Conservation (phyloP, 1,140 invertebrate genomes). For the Dendrolimus punctatus region DNA sequence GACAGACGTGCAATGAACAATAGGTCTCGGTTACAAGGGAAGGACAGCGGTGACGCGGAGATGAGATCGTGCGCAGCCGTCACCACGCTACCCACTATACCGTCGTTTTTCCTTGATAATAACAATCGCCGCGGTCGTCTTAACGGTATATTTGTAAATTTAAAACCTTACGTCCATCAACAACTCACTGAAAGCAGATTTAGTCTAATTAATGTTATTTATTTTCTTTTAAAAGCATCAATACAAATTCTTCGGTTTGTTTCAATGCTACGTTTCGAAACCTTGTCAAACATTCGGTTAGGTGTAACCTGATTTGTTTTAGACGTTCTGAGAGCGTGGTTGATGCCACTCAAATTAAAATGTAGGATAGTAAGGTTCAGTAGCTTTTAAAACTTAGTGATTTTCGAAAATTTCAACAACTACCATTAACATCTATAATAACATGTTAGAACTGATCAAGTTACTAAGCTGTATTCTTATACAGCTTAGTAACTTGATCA, state of each 20-base stretch:
- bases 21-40: conserved; percentile 49
- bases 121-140: background rate
- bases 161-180: conserved; percentile 9
- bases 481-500: no score
- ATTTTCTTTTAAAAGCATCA: conserved; percentile 3
- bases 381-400: no score
- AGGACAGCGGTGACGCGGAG: conserved; percentile 37
- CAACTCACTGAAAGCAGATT: background rate
- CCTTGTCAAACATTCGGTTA: no score
- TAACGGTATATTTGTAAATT: conserved; percentile 10
- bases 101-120: background rate
- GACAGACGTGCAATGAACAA: conserved; percentile 51
- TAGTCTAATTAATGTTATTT: conserved; percentile 11
- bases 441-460: no score
- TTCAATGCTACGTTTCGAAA: no score
- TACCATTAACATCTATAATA: no score
- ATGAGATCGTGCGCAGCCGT: conserved; percentile 2
- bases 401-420: no score
- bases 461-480: no score
- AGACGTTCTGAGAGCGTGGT: no score
- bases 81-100: background rate
- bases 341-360: no score
- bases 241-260: background rate
- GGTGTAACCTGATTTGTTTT: no score
- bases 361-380: no score